Conservation (phyloP, 2,888 invertebrate genomes). For the Craniophora ligustri region DNA sequence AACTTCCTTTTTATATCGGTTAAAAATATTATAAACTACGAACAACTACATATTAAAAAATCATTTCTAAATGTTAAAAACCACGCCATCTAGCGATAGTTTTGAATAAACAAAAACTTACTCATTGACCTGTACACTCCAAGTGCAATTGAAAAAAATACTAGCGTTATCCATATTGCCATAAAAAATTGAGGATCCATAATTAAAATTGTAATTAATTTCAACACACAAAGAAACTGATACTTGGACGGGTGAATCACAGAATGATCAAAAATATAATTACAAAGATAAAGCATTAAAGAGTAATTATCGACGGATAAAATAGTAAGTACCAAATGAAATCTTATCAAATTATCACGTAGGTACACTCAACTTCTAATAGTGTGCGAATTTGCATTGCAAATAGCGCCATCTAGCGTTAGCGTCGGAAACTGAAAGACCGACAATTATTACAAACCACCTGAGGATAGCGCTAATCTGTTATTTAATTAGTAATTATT, state of each 20-base stretch:
- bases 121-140: neutral
- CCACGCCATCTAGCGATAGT: neutral
- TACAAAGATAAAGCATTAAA: neutral
- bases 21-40: no score
- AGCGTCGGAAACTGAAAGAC: no score
- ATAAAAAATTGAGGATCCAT: neutral
- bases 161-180: neutral
- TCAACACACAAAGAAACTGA: neutral
- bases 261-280: neutral
- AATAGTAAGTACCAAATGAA: neutral
- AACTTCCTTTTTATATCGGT: no score
- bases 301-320: neutral
- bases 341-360: slow-evolving; percentile 2
- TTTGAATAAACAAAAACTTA: neutral
- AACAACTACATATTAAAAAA: no score
- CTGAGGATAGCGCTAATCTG: no score
- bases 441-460: no score
- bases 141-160: neutral
- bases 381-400: neutral
- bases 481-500: no score
- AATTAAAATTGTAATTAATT: neutral
- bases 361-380: neutral
- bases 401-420: neutral
- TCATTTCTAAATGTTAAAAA: neutral
- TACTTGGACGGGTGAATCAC: neutral